These are phyloP conservation scores for Harpegnathos saltator DNA, from an alignment of 1,140 invertebrate genomes.

Conservation along the genomic window DNA sequence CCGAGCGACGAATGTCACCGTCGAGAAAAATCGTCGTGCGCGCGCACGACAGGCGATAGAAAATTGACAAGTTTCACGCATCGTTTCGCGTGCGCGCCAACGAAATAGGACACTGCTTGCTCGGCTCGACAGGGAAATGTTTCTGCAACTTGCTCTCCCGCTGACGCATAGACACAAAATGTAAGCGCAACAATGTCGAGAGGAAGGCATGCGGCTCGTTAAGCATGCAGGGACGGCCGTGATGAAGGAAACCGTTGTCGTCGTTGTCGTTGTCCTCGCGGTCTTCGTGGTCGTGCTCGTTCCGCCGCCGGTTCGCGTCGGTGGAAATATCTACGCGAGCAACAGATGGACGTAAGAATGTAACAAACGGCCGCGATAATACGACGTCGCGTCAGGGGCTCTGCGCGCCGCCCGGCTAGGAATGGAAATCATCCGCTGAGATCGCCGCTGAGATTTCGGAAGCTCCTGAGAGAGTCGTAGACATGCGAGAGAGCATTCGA, in stretches of 20 bases:
- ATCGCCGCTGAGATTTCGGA: constrained; percentile 71
- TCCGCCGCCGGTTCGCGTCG: no score
- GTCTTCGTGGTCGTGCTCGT: no score
- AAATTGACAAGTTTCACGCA: no score
- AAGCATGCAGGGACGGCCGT: not conserved
- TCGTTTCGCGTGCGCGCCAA: no score
- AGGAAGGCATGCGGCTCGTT: constrained; percentile 31
- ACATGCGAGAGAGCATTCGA: constrained; percentile 63
- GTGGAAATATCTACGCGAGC: constrained; percentile 49
- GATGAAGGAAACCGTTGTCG: constrained; percentile 25
- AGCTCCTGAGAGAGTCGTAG: constrained; percentile 62
- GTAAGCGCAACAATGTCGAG: not conserved
- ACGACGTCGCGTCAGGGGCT: constrained; percentile 38
- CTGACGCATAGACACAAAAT: constrained; percentile 32
- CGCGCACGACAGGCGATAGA: no score
- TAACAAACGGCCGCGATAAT: constrained; percentile 66
- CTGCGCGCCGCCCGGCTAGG: not conserved
- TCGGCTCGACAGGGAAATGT: constrained; percentile 22
- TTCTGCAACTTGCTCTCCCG: constrained; percentile 13
- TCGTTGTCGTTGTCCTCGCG: not conserved
- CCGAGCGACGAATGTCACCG: no score
- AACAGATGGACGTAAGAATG: constrained; percentile 51
- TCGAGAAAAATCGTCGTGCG: no score
- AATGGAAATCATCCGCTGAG: constrained; percentile 59
- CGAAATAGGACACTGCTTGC: not conserved